Conservation (phyloP, 1,140 invertebrate species). For the Scaptomyza pallida region DNA sequence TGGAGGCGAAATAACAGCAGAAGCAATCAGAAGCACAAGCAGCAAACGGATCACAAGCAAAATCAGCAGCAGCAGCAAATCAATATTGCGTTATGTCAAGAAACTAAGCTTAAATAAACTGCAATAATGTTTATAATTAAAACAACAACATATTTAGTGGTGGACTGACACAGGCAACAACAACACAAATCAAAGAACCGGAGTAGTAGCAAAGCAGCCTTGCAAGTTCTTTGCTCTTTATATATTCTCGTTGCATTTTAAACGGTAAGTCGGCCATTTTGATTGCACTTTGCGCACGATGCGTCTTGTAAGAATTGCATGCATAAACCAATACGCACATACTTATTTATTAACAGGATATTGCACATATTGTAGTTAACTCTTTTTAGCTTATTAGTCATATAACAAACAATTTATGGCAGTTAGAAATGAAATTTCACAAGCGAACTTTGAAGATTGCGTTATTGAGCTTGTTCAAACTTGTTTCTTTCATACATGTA, state of each 20-base stretch:
- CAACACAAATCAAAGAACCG: conserved; percentile 2
- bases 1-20: conserved; percentile 48
- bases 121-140: conserved; percentile 67
- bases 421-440: conserved; percentile 40
- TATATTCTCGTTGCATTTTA: conserved; percentile 30
- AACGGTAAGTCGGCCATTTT: conserved; percentile 79
- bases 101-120: conserved; percentile 56
- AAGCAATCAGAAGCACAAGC: conserved; percentile 23
- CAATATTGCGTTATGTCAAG: conserved; percentile 58
- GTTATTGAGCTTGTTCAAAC: conserved; percentile 50
- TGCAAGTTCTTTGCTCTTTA: conserved; percentile 45
- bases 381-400: no score
- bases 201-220: conserved; percentile 35
- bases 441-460: conserved; percentile 36
- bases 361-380: no score
- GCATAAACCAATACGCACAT: not conserved
- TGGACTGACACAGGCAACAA: conserved; percentile 29
- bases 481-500: conserved; percentile 53
- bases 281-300: conserved; percentile 51
- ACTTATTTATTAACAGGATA: conserved; percentile 7
- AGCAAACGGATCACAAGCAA: conserved; percentile 30
- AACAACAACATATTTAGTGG: conserved; percentile 42
- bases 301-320: conserved; percentile 20
- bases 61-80: conserved; percentile 45
- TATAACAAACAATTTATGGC: conserved; percentile 24